Evolutionary conservation across 2,113 vertebrate genomes (phyloP).

Genomic region (Malurus melanocephalus): DNA sequence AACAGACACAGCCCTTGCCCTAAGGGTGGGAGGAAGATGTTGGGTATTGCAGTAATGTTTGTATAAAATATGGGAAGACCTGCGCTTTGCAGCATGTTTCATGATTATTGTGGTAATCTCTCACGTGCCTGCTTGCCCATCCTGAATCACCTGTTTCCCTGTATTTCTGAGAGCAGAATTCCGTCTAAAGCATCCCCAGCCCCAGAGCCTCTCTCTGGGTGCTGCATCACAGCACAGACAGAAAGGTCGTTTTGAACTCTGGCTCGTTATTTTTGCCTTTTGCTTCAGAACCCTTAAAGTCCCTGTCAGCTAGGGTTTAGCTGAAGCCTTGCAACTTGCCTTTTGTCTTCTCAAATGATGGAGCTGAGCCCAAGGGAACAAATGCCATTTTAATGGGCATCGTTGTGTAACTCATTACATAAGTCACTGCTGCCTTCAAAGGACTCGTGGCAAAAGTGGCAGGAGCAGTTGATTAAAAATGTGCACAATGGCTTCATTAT

Average conservation of each 20-base stretch:
- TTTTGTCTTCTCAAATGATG: conserved; percentile 54
- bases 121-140: not conserved
- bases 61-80: not conserved
- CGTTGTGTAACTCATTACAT: conserved; percentile 61
- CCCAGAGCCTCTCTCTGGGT: not conserved
- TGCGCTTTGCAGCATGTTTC: not conserved
- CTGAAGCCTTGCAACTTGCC: conserved; percentile 41
- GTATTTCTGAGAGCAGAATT: not conserved
- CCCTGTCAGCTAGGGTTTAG: conserved; percentile 35
- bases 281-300: conserved; percentile 37
- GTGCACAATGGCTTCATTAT: conserved; percentile 47
- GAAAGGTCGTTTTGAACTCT: not conserved
- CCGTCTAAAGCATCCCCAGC: not conserved
- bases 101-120: rapidly evolving
- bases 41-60: not conserved
- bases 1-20: not conserved
- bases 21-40: not conserved
- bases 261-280: conserved; percentile 48
- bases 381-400: conserved; percentile 61
- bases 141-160: not conserved
- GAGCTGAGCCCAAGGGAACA: conserved; percentile 55
- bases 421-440: conserved; percentile 57
- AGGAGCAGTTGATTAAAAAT: conserved; percentile 43
- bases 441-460: conserved; percentile 26
- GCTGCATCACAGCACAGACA: rapidly evolving